Evolutionary conservation across 1,140 invertebrate genomes (phyloP), one percentile per base, ranked within the genome.

Genomic region (Drosophila hydei): DNA sequence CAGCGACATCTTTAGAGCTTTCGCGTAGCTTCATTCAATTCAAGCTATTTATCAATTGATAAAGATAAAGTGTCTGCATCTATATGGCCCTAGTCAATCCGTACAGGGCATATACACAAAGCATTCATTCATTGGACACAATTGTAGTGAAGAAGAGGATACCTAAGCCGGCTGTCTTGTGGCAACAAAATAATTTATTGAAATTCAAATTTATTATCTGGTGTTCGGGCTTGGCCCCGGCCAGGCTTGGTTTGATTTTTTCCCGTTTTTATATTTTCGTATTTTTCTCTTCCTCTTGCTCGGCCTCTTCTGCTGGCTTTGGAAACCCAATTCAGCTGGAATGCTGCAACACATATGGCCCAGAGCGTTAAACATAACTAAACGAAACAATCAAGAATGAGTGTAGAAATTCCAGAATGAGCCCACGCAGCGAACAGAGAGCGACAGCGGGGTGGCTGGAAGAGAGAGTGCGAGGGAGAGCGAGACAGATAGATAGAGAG

Each of bases 321-420:
- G 59, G 80, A 68, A 77, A 80, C 79, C 77, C 81, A 85, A 85
- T 87, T 85, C 81, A 80, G 55, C 64, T 87, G 81, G 81, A 87
- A 87, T 87, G 81, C 81, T 42, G 38, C 38, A 87, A 67, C 79
- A 84, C 68, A 84, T 78, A 77, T 87, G 83, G 81, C 81, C 83
- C 75, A 87, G 61, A 87, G 83, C 81, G 81, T 87, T 88, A 81
- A 88, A 75, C 83, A 85, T 45, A 71, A 71, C 61, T 71, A 87
- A 85, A 85, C 80, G 81, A 87, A 87, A 88, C 83, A 87, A 87
- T 87, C 83, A 87, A 87, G 83, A 87, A 87, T 87, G 83, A 87
- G 83, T 81, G 83, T 87, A 87, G 81, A 88, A 87, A 87, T 87
- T 87, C 83, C 83, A 87, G 78, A 87, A 87, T 87, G 83, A 87